These are phyloP conservation scores for Epinephelus malabaricus DNA, from an alignment of 2,797 vertebrate genomes.

Conservation along the genomic window DNA sequence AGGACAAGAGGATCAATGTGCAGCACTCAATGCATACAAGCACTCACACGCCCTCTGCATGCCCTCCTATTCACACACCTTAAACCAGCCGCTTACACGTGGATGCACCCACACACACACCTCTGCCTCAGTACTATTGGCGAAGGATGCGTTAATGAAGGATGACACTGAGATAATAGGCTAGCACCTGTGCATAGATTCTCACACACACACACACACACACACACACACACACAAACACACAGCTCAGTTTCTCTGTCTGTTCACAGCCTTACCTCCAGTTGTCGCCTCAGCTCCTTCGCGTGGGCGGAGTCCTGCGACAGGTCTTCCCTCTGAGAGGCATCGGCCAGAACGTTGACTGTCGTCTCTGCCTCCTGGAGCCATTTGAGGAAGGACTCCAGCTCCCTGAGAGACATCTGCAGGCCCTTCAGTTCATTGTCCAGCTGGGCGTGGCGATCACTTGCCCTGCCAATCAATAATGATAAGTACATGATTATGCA, in stretches of 20 bases:
- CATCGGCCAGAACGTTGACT: slow-evolving; percentile 91
- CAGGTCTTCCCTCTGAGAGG: slow-evolving; percentile 91
- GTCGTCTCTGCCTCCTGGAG: slow-evolving; percentile 96
- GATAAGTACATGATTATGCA: neutral
- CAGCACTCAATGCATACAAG: slow-evolving; percentile 56
- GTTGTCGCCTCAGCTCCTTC: slow-evolving; percentile 90
- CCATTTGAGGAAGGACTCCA: slow-evolving; percentile 97
- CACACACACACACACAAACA: slow-evolving; percentile 12
- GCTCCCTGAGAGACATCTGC: slow-evolving; percentile 91
- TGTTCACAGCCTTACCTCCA: slow-evolving; percentile 86
- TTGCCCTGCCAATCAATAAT: slow-evolving; percentile 83
- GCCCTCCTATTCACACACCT: slow-evolving; percentile 53
- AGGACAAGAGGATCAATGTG: slow-evolving; percentile 67
- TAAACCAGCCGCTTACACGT: slow-evolving; percentile 42
- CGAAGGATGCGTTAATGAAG: slow-evolving; percentile 65
- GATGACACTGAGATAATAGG: slow-evolving; percentile 74
- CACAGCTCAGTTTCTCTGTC: neutral
- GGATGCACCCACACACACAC: slow-evolving; percentile 16
- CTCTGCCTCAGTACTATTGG: slow-evolving; percentile 4
- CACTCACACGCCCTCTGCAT: slow-evolving; percentile 41
- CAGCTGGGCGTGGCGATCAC: slow-evolving; percentile 89
- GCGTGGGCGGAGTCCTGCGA: slow-evolving; percentile 87
- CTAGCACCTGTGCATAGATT: slow-evolving; percentile 57
- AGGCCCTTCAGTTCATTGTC: slow-evolving; percentile 91
- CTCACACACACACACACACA: slow-evolving; percentile 24